Conservation (phyloP, 1,140 invertebrate genomes). For the Tenebrio molitor region DNA sequence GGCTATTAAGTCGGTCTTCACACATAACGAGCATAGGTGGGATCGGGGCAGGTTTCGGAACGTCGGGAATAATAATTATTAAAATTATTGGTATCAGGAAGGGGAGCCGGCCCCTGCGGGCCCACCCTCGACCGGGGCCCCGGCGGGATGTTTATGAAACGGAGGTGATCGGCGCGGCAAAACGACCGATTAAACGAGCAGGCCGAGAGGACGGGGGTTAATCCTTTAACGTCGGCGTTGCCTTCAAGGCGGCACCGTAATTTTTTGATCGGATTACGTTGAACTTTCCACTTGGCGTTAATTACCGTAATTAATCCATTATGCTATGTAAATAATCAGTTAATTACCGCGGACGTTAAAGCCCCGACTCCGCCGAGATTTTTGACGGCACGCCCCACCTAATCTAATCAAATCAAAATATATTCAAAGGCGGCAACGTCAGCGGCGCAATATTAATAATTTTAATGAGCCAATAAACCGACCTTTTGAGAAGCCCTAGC, state of each 20-base stretch:
- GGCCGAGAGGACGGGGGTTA: constrained; percentile 32
- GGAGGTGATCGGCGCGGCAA: constrained; percentile 33
- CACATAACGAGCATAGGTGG: constrained; percentile 27
- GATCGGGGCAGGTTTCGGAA: constrained; percentile 8
- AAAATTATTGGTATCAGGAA: constrained; percentile 19
- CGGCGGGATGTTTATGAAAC: constrained; percentile 31
- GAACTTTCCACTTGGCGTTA: constrained; percentile 40
- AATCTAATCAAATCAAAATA: constrained; percentile 46
- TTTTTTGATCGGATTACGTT: constrained; percentile 42
- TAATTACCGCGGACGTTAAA: constrained; percentile 34
- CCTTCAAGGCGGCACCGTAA: constrained; percentile 37
- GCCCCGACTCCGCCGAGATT: constrained; percentile 22
- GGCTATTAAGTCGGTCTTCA: constrained; percentile 28
- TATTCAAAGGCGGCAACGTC: constrained; percentile 46
- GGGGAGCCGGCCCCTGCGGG: not conserved
- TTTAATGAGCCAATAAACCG: constrained; percentile 51
- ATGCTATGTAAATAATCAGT: constrained; percentile 44
- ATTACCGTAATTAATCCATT: constrained; percentile 40
- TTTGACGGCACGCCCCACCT: constrained; percentile 25
- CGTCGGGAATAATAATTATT: constrained; percentile 31
- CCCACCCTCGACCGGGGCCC: not conserved
- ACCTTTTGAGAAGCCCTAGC: constrained; percentile 48
- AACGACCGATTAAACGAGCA: constrained; percentile 36
- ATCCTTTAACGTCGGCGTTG: constrained; percentile 35
- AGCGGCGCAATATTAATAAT: constrained; percentile 48